Evolutionary conservation across 2,888 invertebrate genomes (phyloP), one percentile per base, ranked within the genome.

Genomic region (Nymphalis c-album): DNA sequence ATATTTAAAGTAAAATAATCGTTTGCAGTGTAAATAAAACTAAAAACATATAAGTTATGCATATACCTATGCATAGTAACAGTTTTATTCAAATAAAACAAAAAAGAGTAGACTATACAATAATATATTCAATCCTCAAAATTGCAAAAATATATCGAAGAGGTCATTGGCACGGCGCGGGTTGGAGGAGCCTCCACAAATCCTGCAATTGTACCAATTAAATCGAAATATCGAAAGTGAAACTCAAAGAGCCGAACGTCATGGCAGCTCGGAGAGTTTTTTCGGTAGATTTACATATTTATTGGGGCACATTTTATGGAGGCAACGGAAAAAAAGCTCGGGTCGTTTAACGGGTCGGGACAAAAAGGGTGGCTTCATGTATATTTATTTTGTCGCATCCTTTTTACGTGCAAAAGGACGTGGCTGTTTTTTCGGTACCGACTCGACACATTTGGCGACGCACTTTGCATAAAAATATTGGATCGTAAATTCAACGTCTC

Each of bases 321-420:
- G 82, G 87, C 85, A 86, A 77, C 85, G 84, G 84, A 88, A 91
- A 87, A 51, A 91, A 90, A 86, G 82, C 87, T 83, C 80, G 82
- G 87, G 86, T 83, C 84, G 87, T 92, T 91, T 91, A 88, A 91
- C 90, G 90, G n/a, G n/a, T n/a, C n/a, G n/a, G n/a, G 90, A 91
- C 91, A 89, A 91, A 92, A 92, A 92, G 92, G 91, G 91, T 91
- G 90, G 85, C 87, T 87, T 78, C 79, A 80, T 88, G 91, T 92
- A 89, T 92, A 92, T 92, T 92, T 92, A 92, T 92, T 90, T 83
- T 91, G 91, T 89, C 91, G 88, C 90, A 90, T 91, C 91, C 90
- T 89, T 92, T 92, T 92, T 91, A 90, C 88, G 89, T 86, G 88
- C 87, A 77, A 88, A 87, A 89, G 89, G 88, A 89, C 90, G 86